These are phyloP conservation scores for Opisthocomus hoazin DNA, from an alignment of 2,113 vertebrate genomes.

Conservation along the genomic window DNA sequence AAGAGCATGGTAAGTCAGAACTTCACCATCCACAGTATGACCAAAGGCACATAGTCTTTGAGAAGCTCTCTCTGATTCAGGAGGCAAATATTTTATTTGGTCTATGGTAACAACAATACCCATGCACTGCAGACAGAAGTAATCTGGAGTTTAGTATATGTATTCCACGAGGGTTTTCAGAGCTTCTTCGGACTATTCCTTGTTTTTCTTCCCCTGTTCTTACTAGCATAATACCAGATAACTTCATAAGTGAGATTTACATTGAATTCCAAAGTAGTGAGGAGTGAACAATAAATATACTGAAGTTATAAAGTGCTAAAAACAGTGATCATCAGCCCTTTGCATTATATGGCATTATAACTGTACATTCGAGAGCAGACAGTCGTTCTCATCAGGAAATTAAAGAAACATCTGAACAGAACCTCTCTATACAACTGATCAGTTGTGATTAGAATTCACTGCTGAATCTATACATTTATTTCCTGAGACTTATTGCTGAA, in stretches of 20 bases:
- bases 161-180: not conserved
- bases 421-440: not conserved
- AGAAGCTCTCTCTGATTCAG: not conserved
- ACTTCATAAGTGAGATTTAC: conserved; percentile 37
- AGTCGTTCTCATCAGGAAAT: not conserved
- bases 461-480: not conserved
- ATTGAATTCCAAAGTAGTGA: conserved; percentile 17
- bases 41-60: not conserved
- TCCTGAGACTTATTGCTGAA: not conserved
- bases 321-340: not conserved
- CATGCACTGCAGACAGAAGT: not conserved
- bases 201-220: not conserved
- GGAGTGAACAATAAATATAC: not conserved
- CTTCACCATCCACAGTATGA: not conserved
- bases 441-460: not conserved
- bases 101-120: not conserved
- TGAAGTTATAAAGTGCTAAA: not conserved
- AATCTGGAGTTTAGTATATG: not conserved
- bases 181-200: not conserved
- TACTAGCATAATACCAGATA: not conserved
- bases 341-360: not conserved
- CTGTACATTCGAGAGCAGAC: not conserved
- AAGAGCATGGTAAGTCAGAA: not conserved
- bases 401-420: not conserved
- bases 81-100: not conserved